Conservation (phyloP, 2,113 vertebrate genomes). For the Pyrgilauda ruficollis region DNA sequence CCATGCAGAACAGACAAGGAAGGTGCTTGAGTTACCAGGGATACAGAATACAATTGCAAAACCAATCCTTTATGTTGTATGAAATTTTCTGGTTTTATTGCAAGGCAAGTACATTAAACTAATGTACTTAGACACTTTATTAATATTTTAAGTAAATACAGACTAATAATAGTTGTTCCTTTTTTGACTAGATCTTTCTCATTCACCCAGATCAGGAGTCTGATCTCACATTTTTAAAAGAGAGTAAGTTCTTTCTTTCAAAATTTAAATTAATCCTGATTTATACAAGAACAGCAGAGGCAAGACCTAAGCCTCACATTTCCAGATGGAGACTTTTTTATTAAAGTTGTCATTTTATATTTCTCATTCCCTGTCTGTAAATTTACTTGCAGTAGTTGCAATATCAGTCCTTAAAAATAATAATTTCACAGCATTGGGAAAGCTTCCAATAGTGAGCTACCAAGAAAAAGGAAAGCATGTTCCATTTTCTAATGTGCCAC, state of each 20-base stretch:
- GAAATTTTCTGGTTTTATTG: background rate
- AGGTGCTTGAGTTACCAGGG: background rate
- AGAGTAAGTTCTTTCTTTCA: background rate
- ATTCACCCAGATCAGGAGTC: background rate
- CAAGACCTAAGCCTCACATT: background rate
- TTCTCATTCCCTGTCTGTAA: background rate
- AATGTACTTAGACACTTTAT: background rate
- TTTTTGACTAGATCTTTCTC: background rate
- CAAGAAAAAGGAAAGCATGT: background rate
- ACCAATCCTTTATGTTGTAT: background rate
- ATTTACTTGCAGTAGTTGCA: background rate
- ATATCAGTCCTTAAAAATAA: background rate
- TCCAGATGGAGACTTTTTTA: background rate
- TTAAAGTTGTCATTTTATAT: background rate
- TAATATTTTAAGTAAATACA: background rate
- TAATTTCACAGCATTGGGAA: background rate
- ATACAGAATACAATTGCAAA: background rate
- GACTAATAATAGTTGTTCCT: background rate
- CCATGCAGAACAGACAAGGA: background rate
- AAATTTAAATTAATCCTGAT: background rate
- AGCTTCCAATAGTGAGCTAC: background rate
- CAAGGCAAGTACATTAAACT: background rate
- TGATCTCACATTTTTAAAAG: background rate
- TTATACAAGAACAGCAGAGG: background rate
- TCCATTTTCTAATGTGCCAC: background rate